Evolutionary conservation across 2,797 vertebrate species (phyloP), one percentile per base, ranked within the genome.

Genomic region (Sebastiscus albofasciatus): DNA sequence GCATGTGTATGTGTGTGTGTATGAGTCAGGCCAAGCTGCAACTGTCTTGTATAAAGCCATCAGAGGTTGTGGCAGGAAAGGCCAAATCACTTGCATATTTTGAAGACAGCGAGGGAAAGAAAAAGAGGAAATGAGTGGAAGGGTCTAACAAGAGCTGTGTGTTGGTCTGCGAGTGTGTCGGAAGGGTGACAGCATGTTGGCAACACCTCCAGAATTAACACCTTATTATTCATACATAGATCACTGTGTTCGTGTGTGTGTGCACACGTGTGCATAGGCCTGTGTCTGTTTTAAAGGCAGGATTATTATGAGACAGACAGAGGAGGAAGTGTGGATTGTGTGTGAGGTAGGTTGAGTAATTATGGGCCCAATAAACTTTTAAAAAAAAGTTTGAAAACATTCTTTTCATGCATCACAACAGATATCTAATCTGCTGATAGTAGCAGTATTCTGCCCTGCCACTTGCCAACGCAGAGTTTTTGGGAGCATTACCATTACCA

Each of bases 191-290:
- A 85, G 90, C 85, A 56, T 79, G 73, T 92, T 83, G 75, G 83
- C 83, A 81, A 89, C 92, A 92, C 92, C 82, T 92, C 67, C 58
- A 85, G 71, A 88, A 91, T 92, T 91, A 93, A 91, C 90, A 92
- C 90, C 82, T 89, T 93, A 91, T 92, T 90, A 89, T 88, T 93
- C 90, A 90, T 76, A 84, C 87, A 81, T 89, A 78, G 79, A 88
- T 89, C 85, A 87, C 18, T 77, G 59, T 39, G 66, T 65, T n/a
- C n/a, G n/a, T n/a, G n/a, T 62, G 75, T 39, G 39, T 13, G 61
- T 29, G 66, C 4, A 46, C 33, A 36, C 7, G 2, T 54, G 61
- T 20, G 74, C 5, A 2, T 5, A 61, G 52, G 70, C 8, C 13
- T 56, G 27, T 27, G 78, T 54, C 8, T 71, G 36, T 12, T 77